Percentiles rank a stretch among this genome's conserved stretches.
These are phyloP conservation scores for Atlantisia rogersi DNA, from an alignment of 2,113 vertebrate genomes.

Conservation along the genomic window DNA sequence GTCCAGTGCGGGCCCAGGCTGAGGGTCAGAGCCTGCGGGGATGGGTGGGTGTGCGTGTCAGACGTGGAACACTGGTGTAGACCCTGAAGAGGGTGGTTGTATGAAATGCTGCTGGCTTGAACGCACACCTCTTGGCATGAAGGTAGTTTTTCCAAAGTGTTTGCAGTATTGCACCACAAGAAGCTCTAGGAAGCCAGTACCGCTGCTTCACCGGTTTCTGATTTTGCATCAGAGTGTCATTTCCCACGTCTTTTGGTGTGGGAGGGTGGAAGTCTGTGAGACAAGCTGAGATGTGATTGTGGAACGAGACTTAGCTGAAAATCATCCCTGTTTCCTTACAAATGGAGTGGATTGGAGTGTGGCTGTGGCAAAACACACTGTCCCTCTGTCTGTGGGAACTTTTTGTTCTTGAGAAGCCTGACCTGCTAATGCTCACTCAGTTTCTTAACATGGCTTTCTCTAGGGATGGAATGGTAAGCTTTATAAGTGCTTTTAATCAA, in stretches of 20 bases:
- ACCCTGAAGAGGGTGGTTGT: rapidly evolving
- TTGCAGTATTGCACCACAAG: rapidly evolving
- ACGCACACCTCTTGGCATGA: rapidly evolving
- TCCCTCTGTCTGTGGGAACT: background rate
- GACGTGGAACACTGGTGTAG: rapidly evolving
- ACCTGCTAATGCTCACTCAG: background rate
- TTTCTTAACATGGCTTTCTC: background rate
- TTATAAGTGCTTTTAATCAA: background rate
- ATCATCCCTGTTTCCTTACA: background rate
- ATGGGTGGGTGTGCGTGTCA: no score
- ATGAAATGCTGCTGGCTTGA: rapidly evolving
- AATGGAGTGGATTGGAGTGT: background rate
- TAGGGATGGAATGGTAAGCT: background rate
- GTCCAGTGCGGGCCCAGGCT: rapidly evolving
- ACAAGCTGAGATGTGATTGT: background rate
- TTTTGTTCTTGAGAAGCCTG: background rate
- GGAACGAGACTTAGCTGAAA: background rate
- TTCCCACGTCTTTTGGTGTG: background rate
- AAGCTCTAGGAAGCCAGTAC: no score
- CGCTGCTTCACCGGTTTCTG: background rate
- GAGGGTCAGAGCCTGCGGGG: background rate
- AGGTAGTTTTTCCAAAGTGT: background rate
- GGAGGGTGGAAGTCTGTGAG: background rate
- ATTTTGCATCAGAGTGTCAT: background rate
- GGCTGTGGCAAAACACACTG: background rate